Conservation (phyloP, 2,113 vertebrate genomes). For the Lycocorax pyrrhopterus region DNA sequence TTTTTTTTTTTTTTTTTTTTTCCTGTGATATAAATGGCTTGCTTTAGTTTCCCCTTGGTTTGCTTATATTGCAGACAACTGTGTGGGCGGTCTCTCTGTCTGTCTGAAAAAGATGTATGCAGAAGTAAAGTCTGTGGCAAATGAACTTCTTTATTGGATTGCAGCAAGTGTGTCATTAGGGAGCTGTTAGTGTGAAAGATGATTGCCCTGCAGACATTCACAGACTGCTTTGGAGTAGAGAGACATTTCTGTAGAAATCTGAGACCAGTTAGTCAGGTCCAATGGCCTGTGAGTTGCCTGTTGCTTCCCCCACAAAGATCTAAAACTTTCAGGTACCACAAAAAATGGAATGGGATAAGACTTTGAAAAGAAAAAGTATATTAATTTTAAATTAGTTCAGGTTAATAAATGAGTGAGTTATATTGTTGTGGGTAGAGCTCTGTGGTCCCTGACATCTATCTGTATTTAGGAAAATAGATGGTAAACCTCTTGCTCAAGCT, state of each 20-base stretch:
- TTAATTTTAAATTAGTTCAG: background rate
- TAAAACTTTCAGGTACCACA: background rate
- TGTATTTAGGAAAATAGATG: background rate
- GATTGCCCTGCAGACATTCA: conserved; percentile 7
- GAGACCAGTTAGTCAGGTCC: conserved; percentile 12
- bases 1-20: rapidly evolving
- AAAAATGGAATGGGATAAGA: background rate
- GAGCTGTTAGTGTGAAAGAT: background rate
- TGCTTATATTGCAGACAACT: background rate
- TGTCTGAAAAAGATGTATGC: background rate
- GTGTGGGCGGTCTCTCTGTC: background rate
- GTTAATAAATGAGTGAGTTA: background rate
- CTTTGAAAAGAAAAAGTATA: background rate
- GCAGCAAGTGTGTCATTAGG: background rate
- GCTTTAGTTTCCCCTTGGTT: background rate
- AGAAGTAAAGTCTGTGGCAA: background rate
- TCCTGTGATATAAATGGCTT: background rate
- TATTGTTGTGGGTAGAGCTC: background rate
- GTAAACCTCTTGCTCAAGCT: background rate
- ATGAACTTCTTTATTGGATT: background rate
- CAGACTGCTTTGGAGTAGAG: background rate
- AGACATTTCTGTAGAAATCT: background rate
- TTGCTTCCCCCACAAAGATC: background rate
- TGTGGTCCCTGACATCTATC: background rate
- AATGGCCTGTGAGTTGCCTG: background rate